These are phyloP conservation scores for Chelon labrosus DNA, from an alignment of 2,797 vertebrate species.

Conservation along the genomic window DNA sequence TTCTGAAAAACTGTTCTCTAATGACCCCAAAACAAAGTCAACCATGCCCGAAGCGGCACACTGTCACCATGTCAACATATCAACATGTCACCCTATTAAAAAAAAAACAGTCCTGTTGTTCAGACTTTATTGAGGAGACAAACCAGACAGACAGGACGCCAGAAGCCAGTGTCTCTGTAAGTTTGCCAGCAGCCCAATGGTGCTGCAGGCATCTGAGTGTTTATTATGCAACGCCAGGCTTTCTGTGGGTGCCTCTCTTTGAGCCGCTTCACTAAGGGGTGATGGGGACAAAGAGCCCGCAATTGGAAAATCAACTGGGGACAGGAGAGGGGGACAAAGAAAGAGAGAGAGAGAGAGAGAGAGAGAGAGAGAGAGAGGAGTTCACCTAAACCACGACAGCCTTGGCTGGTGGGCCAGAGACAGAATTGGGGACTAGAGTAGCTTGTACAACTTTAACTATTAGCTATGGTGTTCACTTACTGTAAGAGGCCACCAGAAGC, in stretches of 20 bases:
- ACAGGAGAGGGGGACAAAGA: neutral
- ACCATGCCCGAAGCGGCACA: conserved; percentile 11
- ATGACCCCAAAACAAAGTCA: neutral
- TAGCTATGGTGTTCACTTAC: too few relatives aligned
- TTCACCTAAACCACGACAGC: neutral
- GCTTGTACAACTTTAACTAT: neutral
- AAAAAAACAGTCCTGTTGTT: conserved; percentile 33
- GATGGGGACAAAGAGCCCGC: conserved; percentile 59
- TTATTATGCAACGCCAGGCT: conserved; percentile 79
- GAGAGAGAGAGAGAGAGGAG: conserved; percentile 6
- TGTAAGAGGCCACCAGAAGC: neutral
- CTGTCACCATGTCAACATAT: conserved; percentile 49
- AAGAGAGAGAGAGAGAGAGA: conserved; percentile 1
- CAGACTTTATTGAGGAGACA: conserved; percentile 46
- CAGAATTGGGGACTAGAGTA: neutral
- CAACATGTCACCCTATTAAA: conserved; percentile 23
- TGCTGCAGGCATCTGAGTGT: conserved; percentile 51
- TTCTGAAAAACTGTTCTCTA: neutral
- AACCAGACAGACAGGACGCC: conserved; percentile 37
- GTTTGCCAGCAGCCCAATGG: conserved; percentile 50
- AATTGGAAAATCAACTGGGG: conserved; percentile 57
- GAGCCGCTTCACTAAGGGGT: conserved; percentile 40
- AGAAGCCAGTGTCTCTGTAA: conserved; percentile 43
- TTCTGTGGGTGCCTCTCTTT: conserved; percentile 53
- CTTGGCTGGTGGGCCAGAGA: conserved; percentile 11